phyloP scores from a whole-genome alignment of 2,797 vertebrate genomes.

The Aphelocoma californica region DNA sequence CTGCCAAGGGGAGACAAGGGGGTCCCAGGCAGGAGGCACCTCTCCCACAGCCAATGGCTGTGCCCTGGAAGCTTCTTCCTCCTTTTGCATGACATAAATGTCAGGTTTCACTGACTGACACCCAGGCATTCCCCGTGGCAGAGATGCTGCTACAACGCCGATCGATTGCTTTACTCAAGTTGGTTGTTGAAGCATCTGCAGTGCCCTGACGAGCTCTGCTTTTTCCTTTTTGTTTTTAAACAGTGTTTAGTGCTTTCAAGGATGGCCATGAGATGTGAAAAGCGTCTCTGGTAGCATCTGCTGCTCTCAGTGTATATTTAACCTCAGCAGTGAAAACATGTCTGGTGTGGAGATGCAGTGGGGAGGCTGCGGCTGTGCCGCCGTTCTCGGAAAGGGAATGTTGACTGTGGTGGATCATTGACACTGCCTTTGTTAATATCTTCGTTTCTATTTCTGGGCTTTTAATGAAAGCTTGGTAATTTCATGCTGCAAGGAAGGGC shows the following conservation, averaged over 20 bases:
- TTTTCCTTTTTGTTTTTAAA: background rate
- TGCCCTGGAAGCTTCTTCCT: background rate
- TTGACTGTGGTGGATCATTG: background rate
- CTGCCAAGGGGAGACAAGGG: background rate
- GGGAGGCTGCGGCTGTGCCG: background rate
- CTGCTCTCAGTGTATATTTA: background rate
- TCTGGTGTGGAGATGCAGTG: background rate
- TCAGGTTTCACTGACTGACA: background rate
- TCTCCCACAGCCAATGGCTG: background rate
- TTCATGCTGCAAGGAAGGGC: constrained; percentile 7
- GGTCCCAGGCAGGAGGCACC: fast-evolving
- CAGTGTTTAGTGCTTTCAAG: background rate
- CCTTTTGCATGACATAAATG: background rate
- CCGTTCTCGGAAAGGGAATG: background rate
- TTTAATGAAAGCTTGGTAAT: constrained; percentile 15
- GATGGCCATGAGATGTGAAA: background rate
- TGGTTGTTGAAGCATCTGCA: background rate
- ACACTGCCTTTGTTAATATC: background rate
- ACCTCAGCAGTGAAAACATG: background rate
- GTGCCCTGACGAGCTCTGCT: background rate
- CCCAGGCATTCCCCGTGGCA: background rate
- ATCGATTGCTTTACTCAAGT: background rate
- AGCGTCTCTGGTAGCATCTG: background rate
- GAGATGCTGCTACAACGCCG: fast-evolving
- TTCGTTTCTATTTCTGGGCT: background rate